Conservation (phyloP, 1,140 invertebrate genomes). For the Gonioctena quinquepunctata region DNA sequence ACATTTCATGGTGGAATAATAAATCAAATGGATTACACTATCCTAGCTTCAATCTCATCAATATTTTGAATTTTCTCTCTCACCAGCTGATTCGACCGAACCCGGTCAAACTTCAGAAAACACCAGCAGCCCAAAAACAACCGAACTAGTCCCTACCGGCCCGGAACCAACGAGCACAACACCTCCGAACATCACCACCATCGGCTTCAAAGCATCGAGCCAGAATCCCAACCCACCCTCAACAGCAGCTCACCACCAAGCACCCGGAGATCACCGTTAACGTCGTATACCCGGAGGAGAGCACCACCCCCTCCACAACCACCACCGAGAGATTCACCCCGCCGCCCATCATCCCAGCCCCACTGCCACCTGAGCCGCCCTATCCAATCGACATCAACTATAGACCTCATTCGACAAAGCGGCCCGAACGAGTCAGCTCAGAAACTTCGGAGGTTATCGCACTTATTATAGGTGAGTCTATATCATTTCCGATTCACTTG, state of each 20-base stretch:
- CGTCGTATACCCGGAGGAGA: background rate
- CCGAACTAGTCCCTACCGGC: slow-evolving; percentile 40
- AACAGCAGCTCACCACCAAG: slow-evolving; percentile 36
- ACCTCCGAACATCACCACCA: background rate
- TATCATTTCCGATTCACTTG: too few species aligned
- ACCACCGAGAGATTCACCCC: slow-evolving; percentile 28
- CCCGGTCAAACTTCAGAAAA: slow-evolving; percentile 27
- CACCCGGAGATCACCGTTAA: slow-evolving; percentile 27
- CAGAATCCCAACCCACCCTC: background rate
- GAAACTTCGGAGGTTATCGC: slow-evolving; percentile 74
- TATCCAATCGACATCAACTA: slow-evolving; percentile 34
- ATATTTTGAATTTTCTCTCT: background rate
- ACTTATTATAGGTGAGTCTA: slow-evolving; percentile 71
- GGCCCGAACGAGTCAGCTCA: slow-evolving; percentile 68
- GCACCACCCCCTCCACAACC: background rate
- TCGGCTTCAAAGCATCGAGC: background rate
- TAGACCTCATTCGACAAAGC: slow-evolving; percentile 50
- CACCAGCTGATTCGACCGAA: slow-evolving; percentile 21
- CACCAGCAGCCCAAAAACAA: slow-evolving; percentile 24
- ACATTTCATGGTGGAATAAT: too few species aligned
- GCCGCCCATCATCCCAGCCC: background rate
- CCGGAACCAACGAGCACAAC: background rate
- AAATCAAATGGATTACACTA: too few species aligned
- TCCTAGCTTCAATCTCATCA: too few species aligned
- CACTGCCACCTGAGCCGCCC: background rate